Evolutionary conservation across 2,113 vertebrate genomes (phyloP), one percentile per base, ranked within the genome.

Genomic region (Holacanthus passer): DNA sequence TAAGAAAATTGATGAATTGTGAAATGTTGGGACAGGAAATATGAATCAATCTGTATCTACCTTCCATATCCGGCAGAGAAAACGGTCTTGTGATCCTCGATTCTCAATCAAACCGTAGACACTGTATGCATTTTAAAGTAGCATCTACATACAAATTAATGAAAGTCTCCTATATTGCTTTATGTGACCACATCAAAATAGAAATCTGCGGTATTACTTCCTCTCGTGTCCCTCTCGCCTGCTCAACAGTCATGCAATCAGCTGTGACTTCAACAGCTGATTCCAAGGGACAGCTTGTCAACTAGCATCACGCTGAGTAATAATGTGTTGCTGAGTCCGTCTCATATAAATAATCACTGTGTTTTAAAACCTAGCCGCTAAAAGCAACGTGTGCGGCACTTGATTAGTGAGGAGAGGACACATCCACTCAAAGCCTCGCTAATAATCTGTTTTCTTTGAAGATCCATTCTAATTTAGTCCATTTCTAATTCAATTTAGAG

Each of bases 271-370:
- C 39, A 84, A 75, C 80, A 77, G 84, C 67, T 92, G 81, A 93
- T 90, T 86, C 74, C 82, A 82, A 77, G 71, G 81, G 90, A 92
- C 87, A 88, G 87, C 83, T 80, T 91, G 90, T 91, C 91, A 91
- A 74, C 68, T 59, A 75, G 85, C 79, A 91, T 93, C 88, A 89
- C 53, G 32, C 87, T 87, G 86, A 89, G 81, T 77, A 79, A 81
- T 84, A 74, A 90, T 59, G 69, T 77, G 88, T 81, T 78, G 76
- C 85, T 48, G 76, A 66, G 53, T 77, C 72, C 37, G 53, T 85
- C 86, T 68, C 68, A 84, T 55, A 64, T 58, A 91, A 83, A 72
- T 84, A 85, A 88, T 87, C 73, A 41, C 70, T 55, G 77, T 37
- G 62, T 77, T 84, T 88, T 67, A 3, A 74, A 77, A 69, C 14